Percentiles rank a stretch among this genome's conserved stretches.
Evolutionary conservation across 2,888 invertebrate genomes (phyloP).

Genomic region (Eudemis profundana): DNA sequence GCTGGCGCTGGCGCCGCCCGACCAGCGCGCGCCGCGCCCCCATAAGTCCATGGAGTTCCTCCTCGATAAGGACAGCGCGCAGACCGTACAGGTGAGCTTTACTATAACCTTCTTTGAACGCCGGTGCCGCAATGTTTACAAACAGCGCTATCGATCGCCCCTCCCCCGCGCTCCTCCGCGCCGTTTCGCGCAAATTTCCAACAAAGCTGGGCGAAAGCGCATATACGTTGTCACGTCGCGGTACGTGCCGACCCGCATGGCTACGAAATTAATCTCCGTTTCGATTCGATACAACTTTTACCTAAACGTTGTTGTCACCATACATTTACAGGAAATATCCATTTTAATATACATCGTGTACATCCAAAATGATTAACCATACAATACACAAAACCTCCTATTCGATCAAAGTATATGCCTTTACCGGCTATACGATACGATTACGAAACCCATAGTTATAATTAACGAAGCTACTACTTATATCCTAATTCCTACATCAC

Average conservation of each 20-base stretch:
- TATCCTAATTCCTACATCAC: no score
- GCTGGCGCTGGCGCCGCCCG: slow-evolving; percentile 81
- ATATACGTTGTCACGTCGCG: slow-evolving; percentile 2
- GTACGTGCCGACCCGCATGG: slow-evolving; percentile 11
- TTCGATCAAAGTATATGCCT: no score
- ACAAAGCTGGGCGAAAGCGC: slow-evolving; percentile 38
- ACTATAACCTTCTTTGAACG: slow-evolving; percentile 19
- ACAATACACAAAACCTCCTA: no score
- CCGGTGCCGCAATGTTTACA: slow-evolving; percentile 72
- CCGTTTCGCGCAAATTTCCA: slow-evolving; percentile 32
- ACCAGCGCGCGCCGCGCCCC: slow-evolving; percentile 84
- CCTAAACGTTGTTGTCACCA: slow-evolving; percentile 6
- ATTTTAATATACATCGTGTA: no score
- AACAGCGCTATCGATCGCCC: slow-evolving; percentile 75
- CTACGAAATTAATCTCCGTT: background rate
- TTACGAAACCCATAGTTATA: no score
- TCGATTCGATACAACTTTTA: slow-evolving; percentile 11
- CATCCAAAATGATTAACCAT: no score
- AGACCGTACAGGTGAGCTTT: slow-evolving; percentile 92
- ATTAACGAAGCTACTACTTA: no score
- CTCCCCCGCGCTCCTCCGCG: slow-evolving; percentile 42
- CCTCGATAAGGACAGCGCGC: slow-evolving; percentile 96
- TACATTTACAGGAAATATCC: no score
- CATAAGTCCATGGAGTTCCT: slow-evolving; percentile 98
- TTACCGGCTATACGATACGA: no score